Base-by-base conservation (phyloP, 2,113 vertebrate species). In the Pungitius pungitius region DNA sequence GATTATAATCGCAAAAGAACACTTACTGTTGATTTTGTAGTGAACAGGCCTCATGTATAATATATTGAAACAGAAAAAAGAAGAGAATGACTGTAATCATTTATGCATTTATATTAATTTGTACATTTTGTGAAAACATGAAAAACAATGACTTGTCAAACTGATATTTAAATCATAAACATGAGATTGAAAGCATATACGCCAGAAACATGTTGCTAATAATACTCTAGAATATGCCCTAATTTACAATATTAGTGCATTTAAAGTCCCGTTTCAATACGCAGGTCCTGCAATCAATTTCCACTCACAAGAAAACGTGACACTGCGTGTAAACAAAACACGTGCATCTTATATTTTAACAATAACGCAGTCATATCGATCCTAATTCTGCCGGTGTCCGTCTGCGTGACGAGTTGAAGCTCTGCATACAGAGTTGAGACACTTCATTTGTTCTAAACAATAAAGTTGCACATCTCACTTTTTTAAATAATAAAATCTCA, bases 331-430 rank as follows among this genome's bases (percentile, higher is more conserved):
- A 17, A 49, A 61, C 40, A 55, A 13, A 40, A 9, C 7, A 27
- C 11, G 5, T 18, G 4, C 6, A 4, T 2, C 0, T 39, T 18
- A 61, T 47, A 8, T 30, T 3, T 10, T 22, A 1, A 12, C 15
- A 62, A 43, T 42, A 30, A 47, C 8, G 1, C 15, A 15, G 2
- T 6, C 1, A 8, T 20, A 47, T 52, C 42, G 24, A n/a, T 22
- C 17, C 74, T 27, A 18, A 40, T 26, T 42, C 5, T 33, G 27
- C n/a, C 39, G 55, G 56, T 55, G 49, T 59, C 39, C 2, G 33
- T 43, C 14, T 52, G 17, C 26, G 45, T 59, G 52, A 8, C 30
- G 24, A 11, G 27, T 75, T 65, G 47, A 73, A 20, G 70, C 49
- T 68, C 24, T 74, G 18, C 13, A 30, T 11, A 1, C 2, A 64